Evolutionary conservation across 2,888 invertebrate species (phyloP), one percentile per base, ranked within the genome.

Genomic region (Leptogaster cylindrica): DNA sequence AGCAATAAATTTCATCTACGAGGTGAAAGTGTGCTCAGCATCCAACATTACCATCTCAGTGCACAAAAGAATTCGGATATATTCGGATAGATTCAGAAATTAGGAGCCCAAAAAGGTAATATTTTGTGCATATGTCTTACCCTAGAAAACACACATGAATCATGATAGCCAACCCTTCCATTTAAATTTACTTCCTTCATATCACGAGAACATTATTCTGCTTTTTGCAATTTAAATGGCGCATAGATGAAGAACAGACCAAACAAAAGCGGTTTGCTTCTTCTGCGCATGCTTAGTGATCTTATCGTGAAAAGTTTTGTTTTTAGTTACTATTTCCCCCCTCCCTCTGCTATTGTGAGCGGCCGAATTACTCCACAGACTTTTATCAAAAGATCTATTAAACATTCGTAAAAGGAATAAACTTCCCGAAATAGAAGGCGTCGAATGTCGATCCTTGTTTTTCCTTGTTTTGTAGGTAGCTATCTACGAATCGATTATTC

Each of bases 21-120:
- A 89, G 79, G 84, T 91, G 52, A 86, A 86, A 79, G 85, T 91
- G 51, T 84, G 87, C 72, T 91, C 88, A 51, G 87, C 87, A 28
- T 87, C 90, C 1, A 83, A 83, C 70, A 91, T 90, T 78, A 84
- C 85, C 65, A 84, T 88, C 74, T 84, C 88, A 75, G 83, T 83
- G 23, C 83, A 83, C 70, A 80, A 84, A 75, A 81, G 87, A 70
- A 84, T 88, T 72, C 81, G n/a, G n/a, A n/a, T n/a, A n/a, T n/a
- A n/a, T n/a, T n/a, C n/a, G n/a, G n/a, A n/a, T 72, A 81, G 85
- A 72, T 91, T 92, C 52, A 84, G 86, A 72, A 84, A 84, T 75
- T 90, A 91, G 23, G 84, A 85, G 67, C 82, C 87, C 10, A 83
- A 83, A 73, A 84, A 85, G 74, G 81, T 81, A 75, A 76, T n/a